Evolutionary conservation across 2,113 vertebrate species (phyloP).

Genomic region (Cottus gobio): DNA sequence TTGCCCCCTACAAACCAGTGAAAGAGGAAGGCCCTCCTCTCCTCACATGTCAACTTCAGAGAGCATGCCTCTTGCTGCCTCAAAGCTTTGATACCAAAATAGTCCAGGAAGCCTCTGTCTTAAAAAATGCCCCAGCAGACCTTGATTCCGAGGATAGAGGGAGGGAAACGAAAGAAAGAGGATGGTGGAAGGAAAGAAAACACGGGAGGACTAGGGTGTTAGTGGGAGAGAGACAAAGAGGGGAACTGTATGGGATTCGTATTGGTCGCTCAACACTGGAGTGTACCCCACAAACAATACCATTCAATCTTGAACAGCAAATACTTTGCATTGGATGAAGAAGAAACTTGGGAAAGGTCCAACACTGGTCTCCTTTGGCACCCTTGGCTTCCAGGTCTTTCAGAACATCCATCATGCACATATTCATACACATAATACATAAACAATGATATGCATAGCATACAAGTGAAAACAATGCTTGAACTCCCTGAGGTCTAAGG

Average conservation of each 20-base stretch:
- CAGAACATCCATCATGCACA: slow-evolving; percentile 52
- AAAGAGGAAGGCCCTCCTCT: slow-evolving; percentile 71
- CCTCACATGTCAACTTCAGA: slow-evolving; percentile 86
- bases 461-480: slow-evolving; percentile 46
- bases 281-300: not conserved
- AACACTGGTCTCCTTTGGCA: slow-evolving; percentile 17
- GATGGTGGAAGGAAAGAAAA: slow-evolving; percentile 60
- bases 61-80: slow-evolving; percentile 81
- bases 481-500: not conserved
- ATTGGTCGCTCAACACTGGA: slow-evolving; percentile 10
- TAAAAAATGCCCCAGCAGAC: slow-evolving; percentile 80
- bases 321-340: slow-evolving; percentile 13
- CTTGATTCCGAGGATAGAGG: slow-evolving; percentile 66
- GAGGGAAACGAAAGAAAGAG: slow-evolving; percentile 43
- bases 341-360: slow-evolving; percentile 16
- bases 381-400: slow-evolving; percentile 33
- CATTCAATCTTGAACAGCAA: not conserved
- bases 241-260: not conserved
- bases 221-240: slow-evolving; percentile 3
- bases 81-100: slow-evolving; percentile 86
- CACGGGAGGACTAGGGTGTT: slow-evolving; percentile 43
- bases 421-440: slow-evolving; percentile 28
- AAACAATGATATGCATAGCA: slow-evolving; percentile 55
- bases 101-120: slow-evolving; percentile 84
- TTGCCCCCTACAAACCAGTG: slow-evolving; percentile 60